Conservation (phyloP, 2,888 invertebrate genomes). For the Protula sp. region DNA sequence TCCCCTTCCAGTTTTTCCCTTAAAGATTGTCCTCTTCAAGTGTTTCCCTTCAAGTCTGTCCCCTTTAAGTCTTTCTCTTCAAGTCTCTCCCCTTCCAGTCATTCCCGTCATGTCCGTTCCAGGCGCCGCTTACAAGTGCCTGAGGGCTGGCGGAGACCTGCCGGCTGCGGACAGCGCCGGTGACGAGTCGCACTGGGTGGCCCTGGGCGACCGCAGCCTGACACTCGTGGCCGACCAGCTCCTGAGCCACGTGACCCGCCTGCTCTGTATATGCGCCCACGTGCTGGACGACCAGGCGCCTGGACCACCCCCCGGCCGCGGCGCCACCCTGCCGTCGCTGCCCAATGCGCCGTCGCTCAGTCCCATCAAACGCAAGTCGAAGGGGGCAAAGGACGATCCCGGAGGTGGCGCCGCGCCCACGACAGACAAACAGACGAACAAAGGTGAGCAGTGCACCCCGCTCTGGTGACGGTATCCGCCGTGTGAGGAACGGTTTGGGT, state of each 20-base stretch:
- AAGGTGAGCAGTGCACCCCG: not conserved
- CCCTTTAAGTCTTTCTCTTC: too few relatives aligned
- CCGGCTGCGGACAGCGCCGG: constrained; percentile 20
- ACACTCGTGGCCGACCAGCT: constrained; percentile 63
- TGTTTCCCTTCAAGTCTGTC: too few relatives aligned
- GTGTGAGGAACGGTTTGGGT: too few relatives aligned
- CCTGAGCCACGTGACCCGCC: constrained; percentile 64
- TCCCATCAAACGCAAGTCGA: constrained; percentile 53
- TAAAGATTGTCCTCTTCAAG: too few relatives aligned
- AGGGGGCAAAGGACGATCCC: constrained; percentile 25
- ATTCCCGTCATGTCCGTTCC: too few relatives aligned
- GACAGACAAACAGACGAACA: constrained; percentile 4
- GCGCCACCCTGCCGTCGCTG: constrained; percentile 55
- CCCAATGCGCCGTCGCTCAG: constrained; percentile 52
- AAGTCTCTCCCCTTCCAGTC: too few relatives aligned
- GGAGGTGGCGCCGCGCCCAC: constrained; percentile 2
- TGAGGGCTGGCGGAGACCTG: constrained; percentile 33
- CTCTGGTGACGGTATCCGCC: not conserved
- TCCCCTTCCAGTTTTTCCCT: too few relatives aligned
- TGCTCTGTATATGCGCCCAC: constrained; percentile 71
- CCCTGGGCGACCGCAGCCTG: constrained; percentile 51
- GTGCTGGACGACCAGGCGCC: constrained; percentile 65
- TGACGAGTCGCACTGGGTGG: constrained; percentile 46
- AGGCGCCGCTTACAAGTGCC: constrained; percentile 44
- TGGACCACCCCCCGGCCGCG: constrained; percentile 53